phyloP scores from a whole-genome alignment of 1,140 invertebrate species.

The Lamellibrachia luymesi region DNA sequence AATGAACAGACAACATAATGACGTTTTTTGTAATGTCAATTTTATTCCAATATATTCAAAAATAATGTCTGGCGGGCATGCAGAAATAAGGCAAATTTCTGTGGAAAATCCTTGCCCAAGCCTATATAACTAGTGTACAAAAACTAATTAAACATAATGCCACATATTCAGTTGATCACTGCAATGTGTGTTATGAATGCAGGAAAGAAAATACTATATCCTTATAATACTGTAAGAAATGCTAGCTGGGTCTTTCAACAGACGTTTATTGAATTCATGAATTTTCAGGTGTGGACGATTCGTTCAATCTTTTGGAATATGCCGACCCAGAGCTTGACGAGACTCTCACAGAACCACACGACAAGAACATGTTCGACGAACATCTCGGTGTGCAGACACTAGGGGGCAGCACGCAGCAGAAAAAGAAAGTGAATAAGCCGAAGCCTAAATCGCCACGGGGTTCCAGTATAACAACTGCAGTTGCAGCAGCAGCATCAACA shows the following conservation, averaged over 20 bases:
- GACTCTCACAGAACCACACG: slow-evolving; percentile 47
- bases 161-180: too few species aligned
- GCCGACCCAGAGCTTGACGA: slow-evolving; percentile 70
- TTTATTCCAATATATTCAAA: too few species aligned
- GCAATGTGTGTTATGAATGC: too few species aligned
- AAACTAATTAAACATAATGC: too few species aligned
- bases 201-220: too few species aligned
- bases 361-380: slow-evolving; percentile 57
- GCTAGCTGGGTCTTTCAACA: background rate
- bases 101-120: too few species aligned
- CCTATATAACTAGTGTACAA: too few species aligned
- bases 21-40: too few species aligned
- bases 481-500: slow-evolving; percentile 2
- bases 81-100: too few species aligned
- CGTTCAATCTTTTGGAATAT: slow-evolving; percentile 91
- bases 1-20: too few species aligned
- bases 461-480: background rate
- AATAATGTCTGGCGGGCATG: too few species aligned
- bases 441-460: background rate
- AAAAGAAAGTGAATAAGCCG: background rate
- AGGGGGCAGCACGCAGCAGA: background rate
- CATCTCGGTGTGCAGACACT: slow-evolving; percentile 46
- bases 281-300: slow-evolving; percentile 75
- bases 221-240: background rate
- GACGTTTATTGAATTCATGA: background rate